These are phyloP conservation scores for Porites cylindrica DNA, from an alignment of 92 coral and sea anemone genomes.

Conservation along the genomic window DNA sequence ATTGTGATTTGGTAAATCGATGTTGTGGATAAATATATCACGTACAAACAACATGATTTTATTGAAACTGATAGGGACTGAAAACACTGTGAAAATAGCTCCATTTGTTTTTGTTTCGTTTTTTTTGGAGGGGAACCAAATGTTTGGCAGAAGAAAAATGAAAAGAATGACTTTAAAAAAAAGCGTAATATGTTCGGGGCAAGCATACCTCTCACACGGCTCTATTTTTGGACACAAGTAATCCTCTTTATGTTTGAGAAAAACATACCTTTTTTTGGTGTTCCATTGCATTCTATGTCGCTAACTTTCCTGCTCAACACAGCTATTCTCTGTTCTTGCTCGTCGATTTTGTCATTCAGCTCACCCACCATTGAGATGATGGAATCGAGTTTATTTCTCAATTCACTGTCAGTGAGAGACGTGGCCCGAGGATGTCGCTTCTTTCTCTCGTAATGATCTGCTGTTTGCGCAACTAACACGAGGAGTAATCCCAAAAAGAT, in stretches of 20 bases:
- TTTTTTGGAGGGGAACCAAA: too few species aligned
- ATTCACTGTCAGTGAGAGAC: slow-evolving; percentile 1
- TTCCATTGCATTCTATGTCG: slow-evolving; percentile 17
- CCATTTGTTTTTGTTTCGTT: too few species aligned
- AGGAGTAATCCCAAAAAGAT: neutral
- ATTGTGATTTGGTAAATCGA: too few species aligned
- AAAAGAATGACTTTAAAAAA: too few species aligned
- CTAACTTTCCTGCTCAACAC: slow-evolving; percentile 27
- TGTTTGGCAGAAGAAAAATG: too few species aligned
- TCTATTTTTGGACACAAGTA: neutral
- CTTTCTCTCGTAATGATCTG: neutral
- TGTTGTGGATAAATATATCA: too few species aligned
- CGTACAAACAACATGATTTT: too few species aligned
- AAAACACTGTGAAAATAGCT: too few species aligned
- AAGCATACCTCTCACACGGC: neutral
- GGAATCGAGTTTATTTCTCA: slow-evolving; percentile 19
- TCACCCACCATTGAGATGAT: slow-evolving; percentile 11
- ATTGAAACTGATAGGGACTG: too few species aligned
- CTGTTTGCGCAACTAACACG: neutral
- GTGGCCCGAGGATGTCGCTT: slow-evolving; percentile 4
- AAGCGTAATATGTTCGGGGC: too few species aligned
- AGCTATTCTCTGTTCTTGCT: slow-evolving; percentile 23
- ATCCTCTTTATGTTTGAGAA: neutral
- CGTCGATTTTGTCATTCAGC: slow-evolving; percentile 21
- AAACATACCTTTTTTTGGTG: slow-evolving; percentile 1